phyloP scores from a whole-genome alignment of 2,113 vertebrate genomes.

The Aviceda subcristata region DNA sequence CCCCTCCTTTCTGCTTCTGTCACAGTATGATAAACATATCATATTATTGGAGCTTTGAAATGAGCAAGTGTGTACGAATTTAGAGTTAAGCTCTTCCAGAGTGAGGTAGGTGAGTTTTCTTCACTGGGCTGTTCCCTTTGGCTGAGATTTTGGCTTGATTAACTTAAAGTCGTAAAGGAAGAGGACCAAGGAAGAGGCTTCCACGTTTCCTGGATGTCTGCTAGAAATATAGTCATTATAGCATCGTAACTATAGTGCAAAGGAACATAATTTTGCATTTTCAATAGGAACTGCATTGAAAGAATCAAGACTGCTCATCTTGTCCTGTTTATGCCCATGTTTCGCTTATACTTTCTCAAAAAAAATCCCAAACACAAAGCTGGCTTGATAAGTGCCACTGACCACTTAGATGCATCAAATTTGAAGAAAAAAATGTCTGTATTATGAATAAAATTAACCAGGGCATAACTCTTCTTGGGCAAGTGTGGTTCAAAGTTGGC shows the following conservation, averaged over 20 bases:
- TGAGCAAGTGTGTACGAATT: background rate
- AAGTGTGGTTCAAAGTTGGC: background rate
- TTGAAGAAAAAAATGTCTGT: background rate
- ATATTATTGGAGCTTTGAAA: background rate
- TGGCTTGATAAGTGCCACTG: background rate
- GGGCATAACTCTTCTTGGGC: background rate
- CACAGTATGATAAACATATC: background rate
- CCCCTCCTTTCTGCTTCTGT: background rate
- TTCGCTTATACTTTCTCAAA: background rate
- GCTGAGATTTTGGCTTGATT: background rate
- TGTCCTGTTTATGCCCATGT: background rate
- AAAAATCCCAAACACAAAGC: background rate
- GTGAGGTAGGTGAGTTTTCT: background rate
- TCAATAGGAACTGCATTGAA: background rate
- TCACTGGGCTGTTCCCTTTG: background rate
- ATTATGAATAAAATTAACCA: background rate
- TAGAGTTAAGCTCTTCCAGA: background rate
- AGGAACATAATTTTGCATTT: background rate
- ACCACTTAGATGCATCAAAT: background rate
- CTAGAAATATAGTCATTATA: background rate
- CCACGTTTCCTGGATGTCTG: background rate
- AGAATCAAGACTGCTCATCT: background rate
- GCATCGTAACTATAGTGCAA: background rate
- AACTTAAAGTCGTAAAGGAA: background rate
- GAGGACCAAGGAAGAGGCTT: background rate